phyloP scores from a whole-genome alignment of 2,797 vertebrate species.

The Tokudaia tokunoshimensis region DNA sequence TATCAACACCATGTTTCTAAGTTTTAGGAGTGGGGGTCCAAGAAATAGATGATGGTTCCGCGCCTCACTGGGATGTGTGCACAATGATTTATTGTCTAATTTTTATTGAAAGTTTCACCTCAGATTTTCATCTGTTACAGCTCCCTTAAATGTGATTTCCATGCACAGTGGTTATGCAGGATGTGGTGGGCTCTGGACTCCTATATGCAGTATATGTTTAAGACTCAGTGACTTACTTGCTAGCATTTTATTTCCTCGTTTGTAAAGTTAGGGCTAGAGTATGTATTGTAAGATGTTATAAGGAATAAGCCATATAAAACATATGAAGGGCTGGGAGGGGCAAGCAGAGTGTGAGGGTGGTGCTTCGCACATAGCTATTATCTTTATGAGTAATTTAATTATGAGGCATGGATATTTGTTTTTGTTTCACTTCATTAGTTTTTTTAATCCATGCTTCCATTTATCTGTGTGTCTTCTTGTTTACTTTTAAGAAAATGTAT shows the following conservation, averaged over 20 bases:
- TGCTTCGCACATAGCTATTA: background rate
- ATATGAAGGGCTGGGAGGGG: background rate
- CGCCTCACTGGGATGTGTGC: constrained; percentile 50
- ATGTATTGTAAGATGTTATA: background rate
- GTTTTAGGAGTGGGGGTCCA: constrained; percentile 29
- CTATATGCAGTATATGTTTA: background rate
- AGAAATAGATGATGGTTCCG: constrained; percentile 39
- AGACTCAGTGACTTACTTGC: background rate
- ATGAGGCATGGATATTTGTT: background rate
- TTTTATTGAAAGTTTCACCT: constrained; percentile 56
- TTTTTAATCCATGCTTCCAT: background rate
- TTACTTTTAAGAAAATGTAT: background rate
- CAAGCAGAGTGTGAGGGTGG: background rate
- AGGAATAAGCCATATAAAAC: constrained; percentile 30
- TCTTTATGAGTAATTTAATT: constrained; percentile 52
- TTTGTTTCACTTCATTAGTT: background rate
- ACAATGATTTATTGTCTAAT: constrained; percentile 55
- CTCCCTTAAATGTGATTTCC: constrained; percentile 59
- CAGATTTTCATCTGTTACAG: constrained; percentile 33
- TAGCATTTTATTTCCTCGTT: constrained; percentile 47
- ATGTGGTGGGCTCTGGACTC: background rate
- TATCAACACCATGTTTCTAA: constrained; percentile 54
- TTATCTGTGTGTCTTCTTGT: constrained; percentile 18
- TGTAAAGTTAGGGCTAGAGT: constrained; percentile 43
- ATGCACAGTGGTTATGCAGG: background rate